Evolutionary conservation across 2,113 vertebrate genomes (phyloP), one percentile per base, ranked within the genome.

Genomic region (Ochotona princeps): DNA sequence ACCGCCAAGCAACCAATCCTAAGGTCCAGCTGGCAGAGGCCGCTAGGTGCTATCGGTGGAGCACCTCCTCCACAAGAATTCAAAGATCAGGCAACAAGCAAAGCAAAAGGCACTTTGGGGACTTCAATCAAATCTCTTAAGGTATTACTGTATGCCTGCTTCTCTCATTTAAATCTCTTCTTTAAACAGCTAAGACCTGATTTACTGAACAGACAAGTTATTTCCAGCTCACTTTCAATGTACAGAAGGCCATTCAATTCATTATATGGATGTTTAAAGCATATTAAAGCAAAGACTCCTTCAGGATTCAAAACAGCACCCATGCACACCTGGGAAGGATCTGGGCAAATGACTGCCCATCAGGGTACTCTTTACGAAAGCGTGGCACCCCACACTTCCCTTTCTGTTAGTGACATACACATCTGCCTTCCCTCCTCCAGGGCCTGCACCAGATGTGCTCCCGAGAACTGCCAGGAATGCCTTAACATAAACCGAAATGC

Each of bases 401-500:
- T 79, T 51, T 26, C 25, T 25, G 10, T 75, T 89, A 63, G 75
- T 51, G 74, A 35, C 72, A 78, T 23, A 25, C 30, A 82, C 28
- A 35, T 8, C 69, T 67, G 35, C 79, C 28, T 67, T 10, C 14
- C 63, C 23, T 93, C 26, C 35, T 21, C 28, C 18, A 8, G 7
- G 49, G 63, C 14, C 66, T 18, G 82, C 1, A 70, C 14, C 61
- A 38, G 28, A 20, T 78, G 12, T 83, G 73, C 66, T 87, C 49
- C 83, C 21, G 49, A 54, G 47, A 61, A 84, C 38, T 11, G 87
- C 5, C 49, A 30, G 32, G 20, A 26, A 63, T 57, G 60, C 67
- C 82, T 87, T 90, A 85, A 85, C 92, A 73, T 60, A 66, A 65
- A 76, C 10, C 18, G 18, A n/a, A 61, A 86, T 28, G 47, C 79